Percentiles rank a stretch among this genome's conserved stretches.
These are phyloP conservation scores for Eulacestoma nigropectus DNA, from an alignment of 2,113 vertebrate genomes.

Conservation along the genomic window DNA sequence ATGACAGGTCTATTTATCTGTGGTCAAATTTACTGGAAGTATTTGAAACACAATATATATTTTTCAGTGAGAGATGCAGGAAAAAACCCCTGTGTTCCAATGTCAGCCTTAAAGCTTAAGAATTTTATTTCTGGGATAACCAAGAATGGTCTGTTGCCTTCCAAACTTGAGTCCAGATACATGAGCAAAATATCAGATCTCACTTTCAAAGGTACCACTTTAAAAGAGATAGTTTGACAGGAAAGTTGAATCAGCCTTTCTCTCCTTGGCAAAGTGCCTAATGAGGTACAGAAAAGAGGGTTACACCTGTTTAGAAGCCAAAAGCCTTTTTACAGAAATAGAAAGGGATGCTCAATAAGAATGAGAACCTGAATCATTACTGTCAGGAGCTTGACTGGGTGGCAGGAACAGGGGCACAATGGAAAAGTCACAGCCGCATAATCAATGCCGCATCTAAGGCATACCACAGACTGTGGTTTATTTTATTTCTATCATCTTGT, in stretches of 20 bases:
- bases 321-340: slow-evolving; percentile 36
- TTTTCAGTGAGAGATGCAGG: background rate
- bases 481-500: background rate
- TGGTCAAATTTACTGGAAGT: background rate
- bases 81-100: background rate
- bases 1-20: background rate
- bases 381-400: slow-evolving; percentile 24
- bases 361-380: slow-evolving; percentile 21
- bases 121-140: background rate
- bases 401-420: background rate
- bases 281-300: slow-evolving; percentile 27
- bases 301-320: slow-evolving; percentile 43
- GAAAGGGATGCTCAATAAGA: slow-evolving; percentile 24
- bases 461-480: background rate
- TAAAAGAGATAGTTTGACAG: background rate
- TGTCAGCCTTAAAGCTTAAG: background rate
- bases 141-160: background rate
- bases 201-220: slow-evolving; percentile 18
- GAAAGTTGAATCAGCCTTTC: slow-evolving; percentile 38
- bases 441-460: background rate
- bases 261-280: slow-evolving; percentile 28
- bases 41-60: background rate
- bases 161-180: background rate
- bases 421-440: background rate
- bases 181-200: background rate